Base-by-base conservation (phyloP, 2,113 vertebrate genomes). In the Pogonocichla stellata region DNA sequence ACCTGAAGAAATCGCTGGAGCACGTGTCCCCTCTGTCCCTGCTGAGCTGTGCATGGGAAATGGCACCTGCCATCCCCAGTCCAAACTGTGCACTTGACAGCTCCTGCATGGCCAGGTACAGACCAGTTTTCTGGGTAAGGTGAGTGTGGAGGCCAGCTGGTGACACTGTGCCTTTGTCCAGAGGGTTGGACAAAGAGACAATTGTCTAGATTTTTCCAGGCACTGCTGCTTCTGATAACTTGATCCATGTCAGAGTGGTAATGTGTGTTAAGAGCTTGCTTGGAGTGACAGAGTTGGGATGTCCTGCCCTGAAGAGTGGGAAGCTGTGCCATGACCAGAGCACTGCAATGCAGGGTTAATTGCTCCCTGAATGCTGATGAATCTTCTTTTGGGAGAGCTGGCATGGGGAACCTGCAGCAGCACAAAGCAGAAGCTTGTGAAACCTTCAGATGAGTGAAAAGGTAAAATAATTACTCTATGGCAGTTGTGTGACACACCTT, bases 41-140 rank as follows among this genome's bases (percentile, higher is more conserved):
- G 57, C 65, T 73, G 86, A 74, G 77, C 85, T 93, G 81, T 54
- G 88, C 66, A 60, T 56, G 40, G 83, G 77, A 92, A 50, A 51
- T 56, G 77, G 31, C 91, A 60, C n/a, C 90, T 67, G 50, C 18
- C 47, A 45, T 19, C 45, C 89, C 56, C 34, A 43, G 78, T 47
- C 70, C 80, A 19, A 36, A 43, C 11, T 25, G 73, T 62, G 67
- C 83, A 5, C 48, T 34, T n/a, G 45, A 11, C 1, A 16, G 2
- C 33, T 29, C 64, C 54, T 50, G 70, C 65, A 36, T 3, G 54
- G 66, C 66, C 11, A 1, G 69, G 69, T 45, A 4, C 72, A 73
- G 69, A 48, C 25, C 34, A 9, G 20, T 40, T 87, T 54, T 17
- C 23, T 10, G 12, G 36, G 50, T 5, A 6, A 4, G 2, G n/a